Percentiles rank a stretch among this genome's conserved stretches.
phyloP scores from a whole-genome alignment of 1,140 invertebrate genomes.

The Antheraea mylitta region DNA sequence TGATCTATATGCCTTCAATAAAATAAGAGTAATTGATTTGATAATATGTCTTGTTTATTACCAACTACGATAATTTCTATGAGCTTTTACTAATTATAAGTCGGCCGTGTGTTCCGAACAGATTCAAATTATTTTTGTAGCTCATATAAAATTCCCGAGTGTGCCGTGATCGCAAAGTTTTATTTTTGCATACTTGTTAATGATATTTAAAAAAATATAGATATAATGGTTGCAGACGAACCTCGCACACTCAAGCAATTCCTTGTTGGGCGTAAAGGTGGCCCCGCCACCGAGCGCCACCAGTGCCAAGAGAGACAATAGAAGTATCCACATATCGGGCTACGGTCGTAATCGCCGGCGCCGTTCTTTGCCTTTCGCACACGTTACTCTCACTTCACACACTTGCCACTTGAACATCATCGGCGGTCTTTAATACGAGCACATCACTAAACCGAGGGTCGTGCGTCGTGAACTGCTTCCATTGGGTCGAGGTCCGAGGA shows the following conservation, averaged over 20 bases:
- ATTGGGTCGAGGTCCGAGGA: slow-evolving; percentile 53
- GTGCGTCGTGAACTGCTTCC: slow-evolving; percentile 23
- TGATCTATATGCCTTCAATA: too few relatives aligned
- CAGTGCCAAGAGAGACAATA: slow-evolving; percentile 51
- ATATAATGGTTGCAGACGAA: slow-evolving; percentile 41
- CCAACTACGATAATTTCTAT: too few relatives aligned
- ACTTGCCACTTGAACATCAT: slow-evolving; percentile 57
- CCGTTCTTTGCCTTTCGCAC: slow-evolving; percentile 48
- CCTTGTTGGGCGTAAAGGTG: slow-evolving; percentile 57
- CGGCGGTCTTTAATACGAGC: slow-evolving; percentile 37
- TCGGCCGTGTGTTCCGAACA: slow-evolving; percentile 31
- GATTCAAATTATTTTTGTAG: slow-evolving; percentile 69
- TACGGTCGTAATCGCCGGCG: slow-evolving; percentile 45
- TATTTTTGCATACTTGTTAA: neutral
- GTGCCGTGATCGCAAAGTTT: slow-evolving; percentile 33
- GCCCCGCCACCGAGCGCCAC: slow-evolving; percentile 50
- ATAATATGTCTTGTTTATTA: too few relatives aligned
- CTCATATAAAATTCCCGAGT: slow-evolving; percentile 46
- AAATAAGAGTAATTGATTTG: too few relatives aligned
- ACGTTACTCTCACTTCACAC: slow-evolving; percentile 53
- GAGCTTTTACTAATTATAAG: slow-evolving; percentile 18
- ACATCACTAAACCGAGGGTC: slow-evolving; percentile 51
- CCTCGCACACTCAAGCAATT: slow-evolving; percentile 70
- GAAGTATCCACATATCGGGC: slow-evolving; percentile 61
- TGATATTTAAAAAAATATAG: neutral